These are phyloP conservation scores for Amiota minor DNA, from an alignment of 2,888 invertebrate species.

Conservation along the genomic window DNA sequence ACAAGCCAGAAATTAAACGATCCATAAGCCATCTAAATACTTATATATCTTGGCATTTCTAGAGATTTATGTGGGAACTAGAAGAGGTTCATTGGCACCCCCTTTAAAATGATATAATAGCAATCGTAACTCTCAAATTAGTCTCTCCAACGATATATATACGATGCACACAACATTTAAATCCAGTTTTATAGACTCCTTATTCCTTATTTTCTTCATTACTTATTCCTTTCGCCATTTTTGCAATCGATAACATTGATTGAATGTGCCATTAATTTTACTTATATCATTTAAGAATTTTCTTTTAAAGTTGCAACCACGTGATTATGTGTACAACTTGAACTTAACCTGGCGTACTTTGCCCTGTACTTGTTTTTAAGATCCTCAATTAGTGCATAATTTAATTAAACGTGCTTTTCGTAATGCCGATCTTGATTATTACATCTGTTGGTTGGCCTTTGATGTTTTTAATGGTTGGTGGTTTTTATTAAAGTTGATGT, in stretches of 20 bases:
- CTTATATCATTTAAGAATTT: too few relatives aligned
- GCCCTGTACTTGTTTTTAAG: too few relatives aligned
- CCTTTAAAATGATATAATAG: too few relatives aligned
- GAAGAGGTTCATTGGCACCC: neutral
- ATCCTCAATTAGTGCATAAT: conserved; percentile 18
- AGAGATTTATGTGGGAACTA: conserved; percentile 4
- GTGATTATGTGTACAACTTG: conserved; percentile 19
- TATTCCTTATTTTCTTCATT: too few relatives aligned
- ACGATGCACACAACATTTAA: too few relatives aligned
- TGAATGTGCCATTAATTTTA: too few relatives aligned
- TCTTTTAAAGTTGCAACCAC: neutral
- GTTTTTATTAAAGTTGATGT: conserved; percentile 17
- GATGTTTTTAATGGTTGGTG: neutral
- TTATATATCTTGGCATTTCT: neutral
- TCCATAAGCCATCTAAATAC: conserved; percentile 52
- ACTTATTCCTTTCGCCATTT: too few relatives aligned
- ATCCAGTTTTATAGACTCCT: too few relatives aligned
- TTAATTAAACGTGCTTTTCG: conserved; percentile 12
- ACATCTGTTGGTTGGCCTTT: neutral
- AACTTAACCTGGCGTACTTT: neutral
- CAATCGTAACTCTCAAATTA: too few relatives aligned
- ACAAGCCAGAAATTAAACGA: conserved; percentile 71
- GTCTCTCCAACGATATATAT: too few relatives aligned
- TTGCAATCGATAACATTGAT: too few relatives aligned
- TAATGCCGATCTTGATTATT: neutral